These are phyloP conservation scores for Euura lappo DNA, from an alignment of 1,140 invertebrate species.

Conservation along the genomic window DNA sequence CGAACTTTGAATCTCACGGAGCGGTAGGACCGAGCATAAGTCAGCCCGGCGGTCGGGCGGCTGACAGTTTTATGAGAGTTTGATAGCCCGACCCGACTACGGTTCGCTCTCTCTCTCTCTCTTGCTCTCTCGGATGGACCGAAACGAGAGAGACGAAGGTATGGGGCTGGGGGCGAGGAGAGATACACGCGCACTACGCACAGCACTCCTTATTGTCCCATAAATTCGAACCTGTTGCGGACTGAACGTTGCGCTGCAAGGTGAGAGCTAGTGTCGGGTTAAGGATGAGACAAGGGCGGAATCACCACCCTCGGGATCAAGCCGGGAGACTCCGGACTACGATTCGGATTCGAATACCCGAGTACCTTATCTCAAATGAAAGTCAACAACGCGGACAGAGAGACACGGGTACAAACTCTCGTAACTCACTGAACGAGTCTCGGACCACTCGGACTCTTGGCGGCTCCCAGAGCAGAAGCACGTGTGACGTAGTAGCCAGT, in stretches of 20 bases:
- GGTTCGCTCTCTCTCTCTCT: conserved; percentile 1
- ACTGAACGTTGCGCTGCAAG: conserved; percentile 14
- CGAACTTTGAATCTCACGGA: conserved; percentile 15
- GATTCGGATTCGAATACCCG: conserved; percentile 7
- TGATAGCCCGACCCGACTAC: conserved; percentile 49
- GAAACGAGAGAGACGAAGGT: conserved; percentile 15
- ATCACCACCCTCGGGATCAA: neutral
- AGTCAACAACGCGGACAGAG: conserved; percentile 41
- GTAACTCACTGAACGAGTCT: conserved; percentile 46
- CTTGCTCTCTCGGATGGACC: neutral
- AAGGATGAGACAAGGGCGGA: conserved; percentile 26
- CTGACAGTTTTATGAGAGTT: conserved; percentile 64
- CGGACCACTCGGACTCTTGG: conserved; percentile 35
- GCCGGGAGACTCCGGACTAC: neutral
- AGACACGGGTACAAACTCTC: conserved; percentile 48
- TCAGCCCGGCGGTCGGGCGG: conserved; percentile 51
- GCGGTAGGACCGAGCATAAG: conserved; percentile 54
- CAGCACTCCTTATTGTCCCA: conserved; percentile 59
- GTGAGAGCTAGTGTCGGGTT: too few species aligned
- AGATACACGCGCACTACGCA: conserved; percentile 54
- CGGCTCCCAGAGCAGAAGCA: conserved; percentile 47
- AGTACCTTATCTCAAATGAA: neutral
- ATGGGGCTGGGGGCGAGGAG: conserved; percentile 19
- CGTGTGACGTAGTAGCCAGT: conserved; percentile 48
- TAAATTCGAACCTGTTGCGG: conserved; percentile 62